Percentiles rank a stretch among this genome's conserved stretches.
These are phyloP conservation scores for Lasius fuliginosus DNA, from an alignment of 2,888 invertebrate species.

Conservation along the genomic window DNA sequence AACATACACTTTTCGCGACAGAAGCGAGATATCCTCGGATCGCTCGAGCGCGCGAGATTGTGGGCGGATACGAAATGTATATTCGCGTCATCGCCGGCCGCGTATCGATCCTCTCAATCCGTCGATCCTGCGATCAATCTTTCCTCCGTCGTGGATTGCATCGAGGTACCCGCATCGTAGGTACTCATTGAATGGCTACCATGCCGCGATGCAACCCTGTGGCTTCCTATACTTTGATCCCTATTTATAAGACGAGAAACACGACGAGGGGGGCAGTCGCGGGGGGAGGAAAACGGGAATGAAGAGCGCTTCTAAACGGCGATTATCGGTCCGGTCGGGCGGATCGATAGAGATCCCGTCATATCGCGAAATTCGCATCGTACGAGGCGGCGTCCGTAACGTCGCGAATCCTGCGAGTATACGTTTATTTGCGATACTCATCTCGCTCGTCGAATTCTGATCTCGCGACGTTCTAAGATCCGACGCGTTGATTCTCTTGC, in stretches of 20 bases:
- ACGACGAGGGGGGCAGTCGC: not conserved
- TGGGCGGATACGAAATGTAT: constrained; percentile 60
- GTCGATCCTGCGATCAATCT: constrained; percentile 46
- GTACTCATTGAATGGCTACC: constrained; percentile 62
- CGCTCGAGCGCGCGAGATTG: constrained; percentile 44
- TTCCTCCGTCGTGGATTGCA: constrained; percentile 11
- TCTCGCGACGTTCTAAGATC: not conserved
- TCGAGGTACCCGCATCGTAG: constrained; percentile 41
- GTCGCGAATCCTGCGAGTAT: constrained; percentile 60
- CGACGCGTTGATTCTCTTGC: constrained; percentile 75
- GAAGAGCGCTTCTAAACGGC: constrained; percentile 63
- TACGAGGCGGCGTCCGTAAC: constrained; percentile 50
- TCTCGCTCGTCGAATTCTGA: constrained; percentile 42
- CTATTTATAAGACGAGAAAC: constrained; percentile 47
- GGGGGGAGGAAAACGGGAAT: constrained; percentile 27
- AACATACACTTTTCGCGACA: constrained; percentile 56
- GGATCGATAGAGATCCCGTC: constrained; percentile 63
- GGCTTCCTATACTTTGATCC: constrained; percentile 62
- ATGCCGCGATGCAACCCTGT: constrained; percentile 27
- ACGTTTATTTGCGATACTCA: constrained; percentile 64
- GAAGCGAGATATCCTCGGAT: constrained; percentile 48
- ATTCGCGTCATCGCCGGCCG: constrained; percentile 31
- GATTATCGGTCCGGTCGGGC: constrained; percentile 62
- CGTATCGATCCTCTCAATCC: constrained; percentile 9
- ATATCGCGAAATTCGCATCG: constrained; percentile 76